Percentiles rank a stretch among this genome's conserved stretches.
These are phyloP conservation scores for Drosophila monieri DNA, from an alignment of 2,888 invertebrate genomes.

Conservation along the genomic window DNA sequence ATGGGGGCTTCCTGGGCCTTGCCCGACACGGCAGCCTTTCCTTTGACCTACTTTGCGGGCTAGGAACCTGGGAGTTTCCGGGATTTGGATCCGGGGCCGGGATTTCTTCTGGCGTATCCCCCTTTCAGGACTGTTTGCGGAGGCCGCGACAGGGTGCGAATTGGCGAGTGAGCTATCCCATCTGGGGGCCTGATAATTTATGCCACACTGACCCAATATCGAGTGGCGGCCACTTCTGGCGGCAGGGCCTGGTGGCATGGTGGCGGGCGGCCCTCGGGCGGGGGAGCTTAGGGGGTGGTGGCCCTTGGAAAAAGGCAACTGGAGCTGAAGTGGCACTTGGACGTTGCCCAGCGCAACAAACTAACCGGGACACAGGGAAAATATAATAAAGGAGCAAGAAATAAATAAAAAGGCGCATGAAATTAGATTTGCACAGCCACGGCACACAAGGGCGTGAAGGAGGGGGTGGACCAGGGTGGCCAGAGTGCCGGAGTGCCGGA, in stretches of 20 bases:
- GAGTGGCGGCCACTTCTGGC: conserved; percentile 12
- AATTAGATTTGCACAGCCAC: conserved; percentile 61
- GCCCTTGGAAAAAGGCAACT: conserved; percentile 22
- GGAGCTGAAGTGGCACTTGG: conserved; percentile 36
- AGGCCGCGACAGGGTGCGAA: conserved; percentile 31
- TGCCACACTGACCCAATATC: conserved; percentile 49
- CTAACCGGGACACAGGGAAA: conserved; percentile 24
- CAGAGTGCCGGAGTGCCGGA: background rate
- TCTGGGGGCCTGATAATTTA: conserved; percentile 46
- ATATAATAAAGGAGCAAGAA: conserved; percentile 30
- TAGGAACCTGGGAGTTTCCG: too few relatives aligned
- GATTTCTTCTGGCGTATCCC: too few relatives aligned
- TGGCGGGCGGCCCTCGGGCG: background rate
- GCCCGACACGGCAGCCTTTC: too few relatives aligned
- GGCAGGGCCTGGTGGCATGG: too few relatives aligned
- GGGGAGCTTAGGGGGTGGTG: conserved; percentile 20
- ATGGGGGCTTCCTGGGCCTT: too few relatives aligned
- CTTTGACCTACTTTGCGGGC: too few relatives aligned
- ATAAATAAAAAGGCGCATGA: conserved; percentile 43
- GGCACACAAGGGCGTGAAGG: conserved; percentile 40
- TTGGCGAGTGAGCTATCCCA: background rate
- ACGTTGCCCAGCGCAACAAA: conserved; percentile 47
- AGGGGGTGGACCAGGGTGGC: too few relatives aligned
- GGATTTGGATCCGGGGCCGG: too few relatives aligned
- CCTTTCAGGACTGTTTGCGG: conserved; percentile 46